Evolutionary conservation across 2,113 vertebrate genomes (phyloP).

Genomic region (Halichoerus grypus): DNA sequence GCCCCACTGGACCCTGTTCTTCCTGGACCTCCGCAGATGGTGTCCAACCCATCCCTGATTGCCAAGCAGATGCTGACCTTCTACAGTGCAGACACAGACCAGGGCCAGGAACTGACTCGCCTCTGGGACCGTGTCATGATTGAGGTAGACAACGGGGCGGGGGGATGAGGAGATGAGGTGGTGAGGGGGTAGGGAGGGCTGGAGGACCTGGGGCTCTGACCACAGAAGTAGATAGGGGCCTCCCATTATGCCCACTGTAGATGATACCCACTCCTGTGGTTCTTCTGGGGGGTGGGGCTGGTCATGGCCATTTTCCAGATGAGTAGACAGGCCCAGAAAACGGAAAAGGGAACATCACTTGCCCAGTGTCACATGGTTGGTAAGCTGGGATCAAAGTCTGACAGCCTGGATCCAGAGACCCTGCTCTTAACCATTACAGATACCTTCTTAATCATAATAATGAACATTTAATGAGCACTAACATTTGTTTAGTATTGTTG

Average conservation of each 20-base stretch:
- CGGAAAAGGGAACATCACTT: background rate
- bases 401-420: background rate
- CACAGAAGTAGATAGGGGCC: background rate
- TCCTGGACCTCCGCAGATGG: constrained; percentile 82
- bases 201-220: background rate
- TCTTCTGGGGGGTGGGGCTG: background rate
- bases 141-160: constrained; percentile 80
- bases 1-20: background rate
- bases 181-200: background rate
- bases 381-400: background rate
- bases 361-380: background rate
- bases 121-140: constrained; percentile 90
- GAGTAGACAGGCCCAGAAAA: background rate
- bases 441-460: background rate
- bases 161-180: accelerated
- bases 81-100: constrained; percentile 71
- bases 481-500: background rate
- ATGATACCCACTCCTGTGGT: background rate
- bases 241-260: background rate
- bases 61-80: constrained; percentile 89
- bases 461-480: background rate
- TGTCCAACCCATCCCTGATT: constrained; percentile 87
- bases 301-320: background rate
- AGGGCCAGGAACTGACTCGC: constrained; percentile 84
- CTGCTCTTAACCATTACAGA: background rate